Evolutionary conservation across 2,888 invertebrate species (phyloP), one percentile per base, ranked within the genome.

Genomic region (Timema cristinae): DNA sequence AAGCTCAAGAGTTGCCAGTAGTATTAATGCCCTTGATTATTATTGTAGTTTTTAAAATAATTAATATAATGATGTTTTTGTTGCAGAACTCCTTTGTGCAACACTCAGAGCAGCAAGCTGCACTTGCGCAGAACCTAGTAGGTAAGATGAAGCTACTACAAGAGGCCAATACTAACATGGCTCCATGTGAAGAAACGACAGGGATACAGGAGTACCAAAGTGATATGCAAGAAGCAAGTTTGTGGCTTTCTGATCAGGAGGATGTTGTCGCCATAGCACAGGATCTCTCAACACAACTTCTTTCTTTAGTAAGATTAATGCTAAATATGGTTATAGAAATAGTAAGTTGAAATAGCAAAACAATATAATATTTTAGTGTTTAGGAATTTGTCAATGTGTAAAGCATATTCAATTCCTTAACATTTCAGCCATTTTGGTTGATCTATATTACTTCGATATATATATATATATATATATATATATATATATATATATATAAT

Each of bases 71-170:
- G 10, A 50, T 7, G 11, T 47, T 50, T 54, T 11, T n/a, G 7
- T 56, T 61, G 47, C 72, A 84, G 83, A 78, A 79, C 47, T 80
- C 81, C 69, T 81, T 81, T 72, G 75, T 76, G 54, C 76, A 77
- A 9, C 79, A 79, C 72, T 79, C 78, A 32, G 81, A 81, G 68
- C 80, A 81, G 59, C 84, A 85, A 78, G 81, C 80, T 10, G 78
- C 80, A 66, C 78, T 83, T 48, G 80, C 83, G 5, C 80, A 79
- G 70, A 79, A 80, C 67, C 76, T 85, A 32, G 80, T 80, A 10
- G 81, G 81, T 49, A 83, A 82, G 77, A 79, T 85, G 73, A 76
- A 78, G 32, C 79, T 79, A 69, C 79, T 85, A 15, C 83, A 84
- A 78, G 82, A 83, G 72, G 82, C 81, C 0, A 69, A 72, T 48